These are phyloP conservation scores for Rhorus exstirpatorius DNA, from an alignment of 2,888 invertebrate species.

Conservation along the genomic window DNA sequence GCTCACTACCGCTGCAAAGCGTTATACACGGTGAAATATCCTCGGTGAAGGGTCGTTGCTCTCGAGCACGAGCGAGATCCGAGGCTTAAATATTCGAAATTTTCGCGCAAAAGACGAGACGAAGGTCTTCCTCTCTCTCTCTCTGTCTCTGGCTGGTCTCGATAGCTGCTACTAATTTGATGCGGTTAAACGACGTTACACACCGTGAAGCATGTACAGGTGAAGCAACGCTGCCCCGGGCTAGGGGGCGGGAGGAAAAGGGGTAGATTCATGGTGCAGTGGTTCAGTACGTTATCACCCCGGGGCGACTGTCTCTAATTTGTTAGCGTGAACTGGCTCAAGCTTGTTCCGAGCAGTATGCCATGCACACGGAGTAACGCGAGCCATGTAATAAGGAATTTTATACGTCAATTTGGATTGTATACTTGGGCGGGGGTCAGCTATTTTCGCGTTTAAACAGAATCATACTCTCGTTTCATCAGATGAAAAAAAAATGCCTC, in stretches of 20 bases:
- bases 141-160: neutral
- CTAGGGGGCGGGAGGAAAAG: neutral
- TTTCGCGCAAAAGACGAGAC: constrained; percentile 30
- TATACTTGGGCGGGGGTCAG: neutral
- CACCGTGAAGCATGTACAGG: neutral
- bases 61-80: neutral
- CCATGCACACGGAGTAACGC: neutral
- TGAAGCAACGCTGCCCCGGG: neutral
- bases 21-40: constrained; percentile 15
- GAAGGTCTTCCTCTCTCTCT: neutral
- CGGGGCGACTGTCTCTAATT: constrained; percentile 43
- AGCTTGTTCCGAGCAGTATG: constrained; percentile 29
- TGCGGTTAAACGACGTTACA: constrained; percentile 47
- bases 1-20: neutral
- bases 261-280: constrained; percentile 14
- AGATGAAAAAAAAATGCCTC: too few species aligned
- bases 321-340: constrained; percentile 38
- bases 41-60: neutral
- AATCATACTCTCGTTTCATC: neutral
- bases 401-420: neutral
- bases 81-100: constrained; percentile 40
- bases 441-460: neutral
- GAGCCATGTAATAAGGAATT: neutral
- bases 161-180: constrained; percentile 56
- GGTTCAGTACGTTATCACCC: constrained; percentile 38